Evolutionary conservation across 2,113 vertebrate genomes (phyloP).

Genomic region (Conger conger): DNA sequence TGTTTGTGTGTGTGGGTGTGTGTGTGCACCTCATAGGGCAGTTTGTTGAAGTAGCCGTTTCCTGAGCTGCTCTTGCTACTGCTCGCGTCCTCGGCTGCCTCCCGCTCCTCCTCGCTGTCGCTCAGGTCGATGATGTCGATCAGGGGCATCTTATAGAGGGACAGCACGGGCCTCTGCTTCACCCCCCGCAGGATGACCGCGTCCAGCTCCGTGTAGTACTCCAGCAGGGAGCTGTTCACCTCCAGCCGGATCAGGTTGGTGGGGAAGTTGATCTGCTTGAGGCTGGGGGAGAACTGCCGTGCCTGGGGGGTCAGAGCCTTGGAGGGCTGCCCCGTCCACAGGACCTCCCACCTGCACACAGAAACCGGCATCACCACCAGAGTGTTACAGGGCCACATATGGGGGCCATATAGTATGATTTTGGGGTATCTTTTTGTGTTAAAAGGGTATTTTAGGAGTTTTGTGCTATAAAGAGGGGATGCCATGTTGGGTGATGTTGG

Average conservation of each 20-base stretch:
- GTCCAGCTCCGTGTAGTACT: constrained; percentile 97
- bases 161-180: constrained; percentile 85
- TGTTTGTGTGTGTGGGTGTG: not conserved
- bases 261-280: constrained; percentile 90
- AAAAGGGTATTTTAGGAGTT: not conserved
- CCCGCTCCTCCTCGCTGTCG: constrained; percentile 83
- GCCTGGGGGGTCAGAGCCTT: constrained; percentile 86
- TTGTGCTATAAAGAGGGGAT: not conserved
- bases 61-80: constrained; percentile 71
- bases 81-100: constrained; percentile 70
- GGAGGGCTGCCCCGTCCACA: constrained; percentile 89
- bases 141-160: constrained; percentile 81
- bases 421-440: not conserved
- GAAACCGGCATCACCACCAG: not conserved
- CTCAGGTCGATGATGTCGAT: constrained; percentile 86
- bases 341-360: constrained; percentile 86
- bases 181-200: constrained; percentile 90
- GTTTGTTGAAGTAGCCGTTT: constrained; percentile 94
- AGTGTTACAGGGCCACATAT: not conserved
- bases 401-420: not conserved
- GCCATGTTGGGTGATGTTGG: no score
- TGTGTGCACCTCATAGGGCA: constrained; percentile 89
- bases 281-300: constrained; percentile 89
- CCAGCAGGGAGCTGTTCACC: constrained; percentile 91
- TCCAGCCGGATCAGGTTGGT: constrained; percentile 95